A percentile compares a stretch with the other conserved stretches of the same genome.
Conservation (phyloP, 2,888 invertebrate species). For the Coleophora flavipennella region DNA sequence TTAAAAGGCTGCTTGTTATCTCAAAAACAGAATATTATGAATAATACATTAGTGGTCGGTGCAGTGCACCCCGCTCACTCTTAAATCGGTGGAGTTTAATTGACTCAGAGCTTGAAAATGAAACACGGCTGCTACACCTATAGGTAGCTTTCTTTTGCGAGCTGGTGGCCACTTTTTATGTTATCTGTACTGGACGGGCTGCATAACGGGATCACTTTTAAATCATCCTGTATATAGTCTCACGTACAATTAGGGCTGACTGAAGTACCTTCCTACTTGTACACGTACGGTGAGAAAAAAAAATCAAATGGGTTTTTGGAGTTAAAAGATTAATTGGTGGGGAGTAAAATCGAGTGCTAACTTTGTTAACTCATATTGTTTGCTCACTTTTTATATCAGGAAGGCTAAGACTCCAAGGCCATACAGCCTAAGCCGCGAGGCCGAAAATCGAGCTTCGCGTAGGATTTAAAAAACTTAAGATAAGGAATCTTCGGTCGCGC, state of each 20-base stretch:
- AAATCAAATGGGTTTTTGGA: not conserved
- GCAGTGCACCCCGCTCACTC: slow-evolving; percentile 43
- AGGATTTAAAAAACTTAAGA: too few species aligned
- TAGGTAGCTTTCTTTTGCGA: slow-evolving; percentile 16
- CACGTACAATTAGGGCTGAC: slow-evolving; percentile 29
- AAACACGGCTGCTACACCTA: slow-evolving; percentile 34
- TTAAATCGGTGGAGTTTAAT: slow-evolving; percentile 69
- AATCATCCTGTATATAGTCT: slow-evolving; percentile 33
- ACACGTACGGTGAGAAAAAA: slow-evolving; percentile 11
- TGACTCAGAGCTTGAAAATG: slow-evolving; percentile 68
- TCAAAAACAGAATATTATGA: slow-evolving; percentile 71
- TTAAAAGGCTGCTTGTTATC: slow-evolving; percentile 67
- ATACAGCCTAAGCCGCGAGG: too few species aligned
- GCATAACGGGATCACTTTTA: slow-evolving; percentile 42
- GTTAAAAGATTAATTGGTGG: too few species aligned
- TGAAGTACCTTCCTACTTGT: too few species aligned
- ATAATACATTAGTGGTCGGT: slow-evolving; percentile 66
- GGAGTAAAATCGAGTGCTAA: too few species aligned
- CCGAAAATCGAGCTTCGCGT: too few species aligned
- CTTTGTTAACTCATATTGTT: too few species aligned
- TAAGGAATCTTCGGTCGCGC: too few species aligned
- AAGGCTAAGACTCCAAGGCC: too few species aligned
- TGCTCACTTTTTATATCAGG: too few species aligned
- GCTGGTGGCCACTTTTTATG: slow-evolving; percentile 42
- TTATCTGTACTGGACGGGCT: slow-evolving; percentile 26